Percentiles rank a stretch among this genome's conserved stretches.
Conservation (phyloP, 2,113 vertebrate species). For the Copsychus sechellarum region DNA sequence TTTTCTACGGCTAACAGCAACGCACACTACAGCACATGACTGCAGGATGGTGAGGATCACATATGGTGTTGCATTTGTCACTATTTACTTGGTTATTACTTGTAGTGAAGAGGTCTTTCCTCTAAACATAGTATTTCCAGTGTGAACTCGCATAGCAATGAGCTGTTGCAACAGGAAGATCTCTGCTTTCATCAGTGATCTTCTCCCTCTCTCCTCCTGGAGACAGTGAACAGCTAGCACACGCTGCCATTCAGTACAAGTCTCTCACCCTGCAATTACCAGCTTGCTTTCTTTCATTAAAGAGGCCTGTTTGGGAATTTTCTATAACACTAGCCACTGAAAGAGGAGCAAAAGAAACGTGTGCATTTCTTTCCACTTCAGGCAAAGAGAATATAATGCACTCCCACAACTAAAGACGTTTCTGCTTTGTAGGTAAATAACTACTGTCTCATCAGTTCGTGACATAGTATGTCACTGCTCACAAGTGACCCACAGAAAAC, state of each 20-base stretch:
- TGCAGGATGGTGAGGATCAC: background rate
- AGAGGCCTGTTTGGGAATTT: background rate
- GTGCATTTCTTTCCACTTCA: background rate
- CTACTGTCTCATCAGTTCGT: background rate
- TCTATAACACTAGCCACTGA: background rate
- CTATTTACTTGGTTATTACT: background rate
- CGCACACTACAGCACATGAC: rapidly evolving
- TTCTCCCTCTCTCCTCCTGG: background rate
- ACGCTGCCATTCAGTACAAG: background rate
- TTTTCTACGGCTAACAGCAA: background rate
- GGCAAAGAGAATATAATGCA: rapidly evolving
- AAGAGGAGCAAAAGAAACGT: background rate
- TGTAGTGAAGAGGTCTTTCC: background rate
- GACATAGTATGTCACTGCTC: background rate
- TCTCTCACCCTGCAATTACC: background rate
- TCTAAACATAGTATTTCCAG: background rate
- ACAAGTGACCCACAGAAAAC: background rate
- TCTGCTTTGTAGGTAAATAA: background rate
- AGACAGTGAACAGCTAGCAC: background rate
- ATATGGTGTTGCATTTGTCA: background rate
- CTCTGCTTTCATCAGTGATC: background rate
- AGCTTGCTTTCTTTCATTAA: background rate
- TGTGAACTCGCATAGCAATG: background rate
- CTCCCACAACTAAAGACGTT: background rate
- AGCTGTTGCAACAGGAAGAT: background rate